Evolutionary conservation across 2,888 invertebrate species (phyloP).

Genomic region (Nymphalis urticae): DNA sequence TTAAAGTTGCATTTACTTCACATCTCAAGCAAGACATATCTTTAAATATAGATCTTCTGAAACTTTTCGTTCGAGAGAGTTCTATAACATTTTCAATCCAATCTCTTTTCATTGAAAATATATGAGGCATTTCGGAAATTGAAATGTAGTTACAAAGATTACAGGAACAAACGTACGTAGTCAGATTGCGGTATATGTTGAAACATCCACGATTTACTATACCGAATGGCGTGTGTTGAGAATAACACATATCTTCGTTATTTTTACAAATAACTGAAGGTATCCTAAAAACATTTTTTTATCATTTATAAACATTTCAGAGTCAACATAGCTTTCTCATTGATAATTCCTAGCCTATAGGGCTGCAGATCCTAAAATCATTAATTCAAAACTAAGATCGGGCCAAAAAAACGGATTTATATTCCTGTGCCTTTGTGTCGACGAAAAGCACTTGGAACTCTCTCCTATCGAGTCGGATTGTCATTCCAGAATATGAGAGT

Average conservation of each 20-base stretch:
- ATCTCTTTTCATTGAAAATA: conserved; percentile 56
- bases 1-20: conserved; percentile 47
- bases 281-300: conserved; percentile 46
- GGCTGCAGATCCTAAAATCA: too few species aligned
- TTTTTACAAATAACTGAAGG: conserved; percentile 53
- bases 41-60: conserved; percentile 60
- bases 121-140: conserved; percentile 63
- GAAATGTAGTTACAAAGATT: conserved; percentile 70
- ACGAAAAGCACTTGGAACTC: too few species aligned
- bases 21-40: conserved; percentile 67
- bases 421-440: too few species aligned
- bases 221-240: conserved; percentile 69
- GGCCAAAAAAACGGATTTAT: too few species aligned
- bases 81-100: conserved; percentile 68
- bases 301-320: too few species aligned
- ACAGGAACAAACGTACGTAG: conserved; percentile 66
- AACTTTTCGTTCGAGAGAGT: conserved; percentile 56
- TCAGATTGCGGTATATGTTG: conserved; percentile 57
- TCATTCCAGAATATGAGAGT: too few species aligned
- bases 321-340: too few species aligned
- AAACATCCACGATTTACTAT: conserved; percentile 67
- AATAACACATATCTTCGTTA: conserved; percentile 62
- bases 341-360: too few species aligned
- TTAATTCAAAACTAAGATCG: too few species aligned
- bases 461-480: too few species aligned